These are phyloP conservation scores for Oplegnathus fasciatus DNA, from an alignment of 2,113 vertebrate species.

Conservation along the genomic window DNA sequence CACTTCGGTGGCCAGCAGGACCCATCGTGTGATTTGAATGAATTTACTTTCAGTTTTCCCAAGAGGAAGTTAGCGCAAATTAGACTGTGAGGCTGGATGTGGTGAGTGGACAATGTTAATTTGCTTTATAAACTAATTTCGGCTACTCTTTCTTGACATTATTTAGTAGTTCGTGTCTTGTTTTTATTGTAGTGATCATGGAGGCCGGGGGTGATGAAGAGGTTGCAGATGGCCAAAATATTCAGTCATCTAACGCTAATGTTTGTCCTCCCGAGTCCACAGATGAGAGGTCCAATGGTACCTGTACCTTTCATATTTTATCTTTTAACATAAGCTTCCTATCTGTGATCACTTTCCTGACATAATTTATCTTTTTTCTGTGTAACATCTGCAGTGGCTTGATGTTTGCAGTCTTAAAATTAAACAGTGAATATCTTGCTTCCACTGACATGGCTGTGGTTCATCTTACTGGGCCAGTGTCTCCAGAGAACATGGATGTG, in stretches of 20 bases:
- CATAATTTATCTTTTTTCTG: neutral
- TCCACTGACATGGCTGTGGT: slow-evolving; percentile 12
- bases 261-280: slow-evolving; percentile 28
- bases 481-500: slow-evolving; percentile 67
- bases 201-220: slow-evolving; percentile 66
- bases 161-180: neutral
- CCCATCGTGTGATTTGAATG: slow-evolving; percentile 54
- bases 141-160: neutral
- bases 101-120: slow-evolving; percentile 41
- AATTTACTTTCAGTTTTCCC: slow-evolving; percentile 81
- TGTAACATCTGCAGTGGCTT: neutral
- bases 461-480: slow-evolving; percentile 5
- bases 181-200: slow-evolving; percentile 65
- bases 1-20: neutral
- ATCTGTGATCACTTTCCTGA: neutral
- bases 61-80: slow-evolving; percentile 68
- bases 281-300: slow-evolving; percentile 62
- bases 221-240: slow-evolving; percentile 45
- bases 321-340: neutral
- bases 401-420: neutral
- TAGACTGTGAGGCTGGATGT: slow-evolving; percentile 46
- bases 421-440: neutral
- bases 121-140: slow-evolving; percentile 4
- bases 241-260: slow-evolving; percentile 27
- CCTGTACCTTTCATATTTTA: too few species aligned